These are phyloP conservation scores for Microplitis deprimator DNA, from an alignment of 2,888 invertebrate genomes.

Conservation along the genomic window DNA sequence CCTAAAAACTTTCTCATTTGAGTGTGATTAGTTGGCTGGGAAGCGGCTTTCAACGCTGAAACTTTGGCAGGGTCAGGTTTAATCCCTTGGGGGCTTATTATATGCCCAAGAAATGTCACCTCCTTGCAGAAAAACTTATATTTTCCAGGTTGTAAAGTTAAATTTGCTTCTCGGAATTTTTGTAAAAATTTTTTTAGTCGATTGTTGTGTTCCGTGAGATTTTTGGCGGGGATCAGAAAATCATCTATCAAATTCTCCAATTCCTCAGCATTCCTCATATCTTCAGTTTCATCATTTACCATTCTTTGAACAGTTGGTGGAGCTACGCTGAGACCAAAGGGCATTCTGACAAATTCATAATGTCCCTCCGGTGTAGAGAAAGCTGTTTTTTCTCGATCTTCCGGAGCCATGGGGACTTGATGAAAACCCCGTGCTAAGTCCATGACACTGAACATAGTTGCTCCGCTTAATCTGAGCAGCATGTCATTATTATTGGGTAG, in stretches of 20 bases:
- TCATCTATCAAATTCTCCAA: neutral
- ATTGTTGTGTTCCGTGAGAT: neutral
- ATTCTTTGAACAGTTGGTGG: too few species aligned
- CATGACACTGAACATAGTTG: neutral
- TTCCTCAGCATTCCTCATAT: too few species aligned
- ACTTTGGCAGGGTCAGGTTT: neutral
- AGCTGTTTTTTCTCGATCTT: neutral
- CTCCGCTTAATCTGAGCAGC: neutral
- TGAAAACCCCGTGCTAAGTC: slow-evolving; percentile 9
- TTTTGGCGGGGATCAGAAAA: neutral
- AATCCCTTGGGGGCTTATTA: too few species aligned
- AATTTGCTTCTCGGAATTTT: neutral
- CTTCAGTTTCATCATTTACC: neutral
- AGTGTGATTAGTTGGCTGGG: neutral
- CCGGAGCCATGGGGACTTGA: neutral
- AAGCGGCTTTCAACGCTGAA: neutral
- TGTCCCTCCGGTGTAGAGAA: slow-evolving; percentile 4
- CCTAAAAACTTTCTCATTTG: neutral
- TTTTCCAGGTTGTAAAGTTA: neutral
- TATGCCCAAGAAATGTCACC: neutral
- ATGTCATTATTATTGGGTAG: too few species aligned
- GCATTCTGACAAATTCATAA: slow-evolving; percentile 6
- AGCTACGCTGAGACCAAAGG: neutral
- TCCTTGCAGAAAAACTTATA: neutral
- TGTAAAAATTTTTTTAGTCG: neutral